A percentile compares a stretch with the other conserved stretches of the same genome.
Conservation (phyloP, 2,113 vertebrate genomes). For the Lepus americanus region DNA sequence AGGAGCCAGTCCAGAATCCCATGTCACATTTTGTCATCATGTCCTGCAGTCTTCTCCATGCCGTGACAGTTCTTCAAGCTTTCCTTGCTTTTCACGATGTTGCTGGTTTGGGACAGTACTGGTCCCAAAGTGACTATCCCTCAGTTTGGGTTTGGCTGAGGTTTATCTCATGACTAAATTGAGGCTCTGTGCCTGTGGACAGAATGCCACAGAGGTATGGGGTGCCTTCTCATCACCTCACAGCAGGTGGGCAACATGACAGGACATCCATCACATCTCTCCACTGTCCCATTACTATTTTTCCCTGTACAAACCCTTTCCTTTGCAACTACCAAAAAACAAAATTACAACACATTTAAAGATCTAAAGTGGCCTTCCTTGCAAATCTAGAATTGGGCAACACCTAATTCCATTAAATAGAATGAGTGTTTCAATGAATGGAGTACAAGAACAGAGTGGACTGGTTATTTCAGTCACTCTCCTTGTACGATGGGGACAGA, state of each 20-base stretch:
- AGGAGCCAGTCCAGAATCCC: not conserved
- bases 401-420: not conserved
- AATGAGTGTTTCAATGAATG: not conserved
- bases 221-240: not conserved
- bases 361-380: not conserved
- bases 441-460: not conserved
- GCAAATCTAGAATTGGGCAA: not conserved
- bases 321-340: not conserved
- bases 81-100: not conserved
- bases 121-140: not conserved
- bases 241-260: not conserved
- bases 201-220: not conserved
- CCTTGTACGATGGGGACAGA: not conserved
- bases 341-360: not conserved
- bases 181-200: not conserved
- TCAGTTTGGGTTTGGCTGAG: not conserved
- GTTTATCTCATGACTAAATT: not conserved
- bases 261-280: not conserved
- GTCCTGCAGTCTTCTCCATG: not conserved
- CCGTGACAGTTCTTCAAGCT: not conserved
- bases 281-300: not conserved
- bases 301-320: not conserved
- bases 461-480: not conserved
- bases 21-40: not conserved
- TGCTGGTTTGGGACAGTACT: not conserved